Conservation (phyloP, 2,888 invertebrate species). For the Xestia xanthographa region DNA sequence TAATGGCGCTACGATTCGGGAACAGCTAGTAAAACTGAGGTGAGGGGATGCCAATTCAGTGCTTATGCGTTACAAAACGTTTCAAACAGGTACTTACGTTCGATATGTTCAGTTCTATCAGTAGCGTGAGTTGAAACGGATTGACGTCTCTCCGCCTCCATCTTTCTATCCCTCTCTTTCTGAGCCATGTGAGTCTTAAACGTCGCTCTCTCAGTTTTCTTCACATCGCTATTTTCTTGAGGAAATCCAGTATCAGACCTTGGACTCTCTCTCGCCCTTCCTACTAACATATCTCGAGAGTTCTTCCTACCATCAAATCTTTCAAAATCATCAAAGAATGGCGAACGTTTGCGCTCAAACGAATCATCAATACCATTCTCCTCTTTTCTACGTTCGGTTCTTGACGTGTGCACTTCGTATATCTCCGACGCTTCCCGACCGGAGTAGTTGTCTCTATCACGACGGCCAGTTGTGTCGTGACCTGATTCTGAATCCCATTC, state of each 20-base stretch:
- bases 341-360: conserved; percentile 84
- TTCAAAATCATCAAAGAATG: conserved; percentile 86
- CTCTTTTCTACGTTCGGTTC: conserved; percentile 82
- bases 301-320: conserved; percentile 88
- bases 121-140: conserved; percentile 94
- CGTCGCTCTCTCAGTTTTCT: conserved; percentile 91
- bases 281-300: conserved; percentile 88
- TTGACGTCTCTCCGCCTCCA: conserved; percentile 93
- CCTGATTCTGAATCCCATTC: conserved; percentile 89
- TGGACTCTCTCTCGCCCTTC: conserved; percentile 85
- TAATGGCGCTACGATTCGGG: neutral
- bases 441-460: conserved; percentile 83
- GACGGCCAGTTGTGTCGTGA: conserved; percentile 78
- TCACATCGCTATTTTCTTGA: conserved; percentile 79
- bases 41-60: neutral
- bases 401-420: conserved; percentile 85
- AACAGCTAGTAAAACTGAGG: neutral
- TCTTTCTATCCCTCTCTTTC: conserved; percentile 91
- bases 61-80: neutral
- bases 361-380: conserved; percentile 82
- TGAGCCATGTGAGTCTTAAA: conserved; percentile 94
- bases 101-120: conserved; percentile 91
- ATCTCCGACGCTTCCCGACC: conserved; percentile 87
- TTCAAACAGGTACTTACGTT: conserved; percentile 78
- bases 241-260: conserved; percentile 84